phyloP scores from a whole-genome alignment of 2,113 vertebrate species.

The Halcyon malimbica region DNA sequence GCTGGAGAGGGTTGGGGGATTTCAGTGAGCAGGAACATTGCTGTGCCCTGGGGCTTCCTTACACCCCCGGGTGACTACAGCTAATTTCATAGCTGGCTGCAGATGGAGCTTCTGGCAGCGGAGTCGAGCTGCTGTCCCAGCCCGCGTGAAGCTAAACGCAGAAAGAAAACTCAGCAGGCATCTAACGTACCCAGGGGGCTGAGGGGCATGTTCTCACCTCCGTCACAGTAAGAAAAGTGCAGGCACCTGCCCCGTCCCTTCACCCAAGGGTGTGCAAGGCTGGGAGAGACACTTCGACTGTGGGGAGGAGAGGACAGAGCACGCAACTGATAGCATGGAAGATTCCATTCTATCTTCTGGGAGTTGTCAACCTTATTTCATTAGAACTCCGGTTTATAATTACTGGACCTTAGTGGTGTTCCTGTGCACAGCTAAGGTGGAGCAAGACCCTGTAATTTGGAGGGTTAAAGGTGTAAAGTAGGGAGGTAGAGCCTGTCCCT shows the following conservation, averaged over 20 bases:
- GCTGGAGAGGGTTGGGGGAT: neutral
- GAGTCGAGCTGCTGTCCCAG: neutral
- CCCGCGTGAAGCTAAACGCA: neutral
- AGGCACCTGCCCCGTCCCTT: neutral
- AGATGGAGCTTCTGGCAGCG: conserved; percentile 25
- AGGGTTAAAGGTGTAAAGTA: neutral
- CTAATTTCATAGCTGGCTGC: conserved; percentile 57
- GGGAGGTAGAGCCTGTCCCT: neutral
- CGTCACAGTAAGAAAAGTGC: neutral
- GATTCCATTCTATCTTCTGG: neutral
- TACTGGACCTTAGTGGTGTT: neutral
- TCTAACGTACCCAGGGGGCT: neutral
- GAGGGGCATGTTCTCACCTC: neutral
- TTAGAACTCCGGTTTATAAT: neutral
- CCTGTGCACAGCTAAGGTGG: neutral
- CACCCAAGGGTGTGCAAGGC: neutral
- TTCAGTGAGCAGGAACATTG: neutral
- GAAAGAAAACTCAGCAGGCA: neutral
- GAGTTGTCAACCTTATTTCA: neutral
- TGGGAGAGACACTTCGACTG: neutral
- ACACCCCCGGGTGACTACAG: neutral
- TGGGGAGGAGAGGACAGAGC: neutral
- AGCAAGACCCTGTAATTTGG: neutral
- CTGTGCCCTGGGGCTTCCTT: conserved; percentile 13
- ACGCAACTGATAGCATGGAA: neutral